These are phyloP conservation scores for Presbytis comata DNA, from an alignment of 2,797 vertebrate genomes.

Conservation along the genomic window DNA sequence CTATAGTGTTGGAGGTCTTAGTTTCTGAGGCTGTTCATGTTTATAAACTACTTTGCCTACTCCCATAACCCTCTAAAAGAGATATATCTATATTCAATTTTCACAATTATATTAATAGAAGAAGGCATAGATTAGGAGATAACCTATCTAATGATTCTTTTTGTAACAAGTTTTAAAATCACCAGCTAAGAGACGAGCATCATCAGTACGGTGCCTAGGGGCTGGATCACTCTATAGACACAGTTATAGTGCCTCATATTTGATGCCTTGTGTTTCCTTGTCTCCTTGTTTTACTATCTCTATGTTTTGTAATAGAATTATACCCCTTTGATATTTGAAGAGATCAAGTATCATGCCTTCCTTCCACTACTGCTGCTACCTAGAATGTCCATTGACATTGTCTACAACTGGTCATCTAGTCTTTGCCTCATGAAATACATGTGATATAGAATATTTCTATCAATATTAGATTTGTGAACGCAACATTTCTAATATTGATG, in stretches of 20 bases:
- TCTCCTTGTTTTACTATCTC: neutral
- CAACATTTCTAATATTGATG: neutral
- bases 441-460: no score
- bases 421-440: neutral
- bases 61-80: neutral
- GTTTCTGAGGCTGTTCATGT: neutral
- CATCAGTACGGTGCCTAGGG: neutral
- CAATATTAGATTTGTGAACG: neutral
- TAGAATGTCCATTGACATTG: neutral
- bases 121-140: neutral
- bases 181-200: neutral
- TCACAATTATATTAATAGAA: slow-evolving; percentile 9
- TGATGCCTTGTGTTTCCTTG: neutral
- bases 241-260: neutral
- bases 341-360: neutral
- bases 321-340: neutral
- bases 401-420: neutral
- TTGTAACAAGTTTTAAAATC: neutral
- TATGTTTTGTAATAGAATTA: neutral
- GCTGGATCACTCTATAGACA: neutral
- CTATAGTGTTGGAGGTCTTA: neutral
- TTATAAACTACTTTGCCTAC: neutral
- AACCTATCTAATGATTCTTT: neutral
- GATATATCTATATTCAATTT: neutral
- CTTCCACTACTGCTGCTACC: neutral